Conservation (phyloP, 2,797 vertebrate species). For the Sebastiscus albofasciatus region DNA sequence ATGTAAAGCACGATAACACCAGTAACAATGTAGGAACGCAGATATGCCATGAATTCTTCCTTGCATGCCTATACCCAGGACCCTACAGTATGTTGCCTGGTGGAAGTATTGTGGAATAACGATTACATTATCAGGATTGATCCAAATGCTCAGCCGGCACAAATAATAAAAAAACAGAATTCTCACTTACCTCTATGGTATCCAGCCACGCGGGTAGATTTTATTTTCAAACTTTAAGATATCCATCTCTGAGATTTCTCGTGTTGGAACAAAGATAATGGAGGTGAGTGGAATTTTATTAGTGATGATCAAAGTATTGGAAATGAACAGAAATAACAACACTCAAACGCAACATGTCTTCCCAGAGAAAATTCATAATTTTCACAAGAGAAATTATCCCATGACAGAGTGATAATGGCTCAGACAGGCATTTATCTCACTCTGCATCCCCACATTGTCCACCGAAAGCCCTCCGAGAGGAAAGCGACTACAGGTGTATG, state of each 20-base stretch:
- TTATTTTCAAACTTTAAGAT: not conserved
- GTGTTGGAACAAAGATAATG: not conserved
- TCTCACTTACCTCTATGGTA: not conserved
- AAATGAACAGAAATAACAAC: not conserved
- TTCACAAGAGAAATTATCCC: not conserved
- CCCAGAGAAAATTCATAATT: not conserved
- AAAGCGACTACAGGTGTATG: conserved; percentile 6
- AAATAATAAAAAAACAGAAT: not conserved
- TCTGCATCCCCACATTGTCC: not conserved
- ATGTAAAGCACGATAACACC: not conserved
- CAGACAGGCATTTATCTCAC: not conserved
- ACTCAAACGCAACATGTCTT: not conserved
- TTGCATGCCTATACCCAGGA: not conserved
- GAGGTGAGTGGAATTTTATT: not conserved
- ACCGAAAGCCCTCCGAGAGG: not conserved
- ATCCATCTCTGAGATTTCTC: not conserved
- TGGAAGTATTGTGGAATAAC: no score
- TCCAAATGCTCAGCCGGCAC: not conserved
- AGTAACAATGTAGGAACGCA: not conserved
- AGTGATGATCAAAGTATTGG: not conserved
- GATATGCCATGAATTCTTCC: not conserved
- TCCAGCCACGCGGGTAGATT: not conserved
- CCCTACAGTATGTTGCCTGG: not conserved
- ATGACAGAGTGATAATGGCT: not conserved
- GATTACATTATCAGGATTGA: not conserved